Conservation (phyloP, 2,113 vertebrate genomes). For the Rynchops niger region DNA sequence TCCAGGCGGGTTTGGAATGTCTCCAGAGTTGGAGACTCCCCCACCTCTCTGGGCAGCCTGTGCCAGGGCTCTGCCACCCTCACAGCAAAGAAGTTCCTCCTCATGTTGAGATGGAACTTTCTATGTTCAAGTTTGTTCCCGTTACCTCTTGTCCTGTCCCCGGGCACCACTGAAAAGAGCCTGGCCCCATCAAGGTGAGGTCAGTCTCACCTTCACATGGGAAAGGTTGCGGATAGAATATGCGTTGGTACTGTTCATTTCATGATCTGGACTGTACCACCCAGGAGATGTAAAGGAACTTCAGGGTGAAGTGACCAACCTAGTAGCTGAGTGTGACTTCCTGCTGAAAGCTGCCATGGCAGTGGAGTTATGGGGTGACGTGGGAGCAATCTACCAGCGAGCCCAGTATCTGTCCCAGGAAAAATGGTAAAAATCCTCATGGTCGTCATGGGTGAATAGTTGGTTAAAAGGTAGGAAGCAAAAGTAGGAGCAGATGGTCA, state of each 20-base stretch:
- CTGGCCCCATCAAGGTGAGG: too few species aligned
- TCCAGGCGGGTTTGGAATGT: too few species aligned
- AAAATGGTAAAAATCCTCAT: neutral
- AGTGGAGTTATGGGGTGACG: neutral
- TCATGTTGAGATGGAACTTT: too few species aligned
- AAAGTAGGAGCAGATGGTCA: neutral
- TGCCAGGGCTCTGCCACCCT: too few species aligned
- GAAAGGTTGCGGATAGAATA: neutral
- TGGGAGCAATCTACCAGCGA: neutral
- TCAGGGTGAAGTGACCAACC: neutral
- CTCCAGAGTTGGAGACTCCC: too few species aligned
- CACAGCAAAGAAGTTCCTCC: too few species aligned
- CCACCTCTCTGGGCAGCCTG: too few species aligned
- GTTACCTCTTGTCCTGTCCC: too few species aligned
- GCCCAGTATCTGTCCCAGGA: neutral
- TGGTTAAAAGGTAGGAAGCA: neutral
- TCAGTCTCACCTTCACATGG: neutral
- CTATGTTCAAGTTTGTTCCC: too few species aligned
- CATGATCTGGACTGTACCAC: neutral
- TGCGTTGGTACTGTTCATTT: fast-evolving
- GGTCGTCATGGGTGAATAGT: neutral
- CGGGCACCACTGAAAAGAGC: too few species aligned
- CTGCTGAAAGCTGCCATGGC: neutral
- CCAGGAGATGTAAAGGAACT: neutral
- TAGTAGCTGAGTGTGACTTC: neutral